These are phyloP conservation scores for Drosophila ohnishii DNA, from an alignment of 1,140 invertebrate genomes.

Conservation along the genomic window DNA sequence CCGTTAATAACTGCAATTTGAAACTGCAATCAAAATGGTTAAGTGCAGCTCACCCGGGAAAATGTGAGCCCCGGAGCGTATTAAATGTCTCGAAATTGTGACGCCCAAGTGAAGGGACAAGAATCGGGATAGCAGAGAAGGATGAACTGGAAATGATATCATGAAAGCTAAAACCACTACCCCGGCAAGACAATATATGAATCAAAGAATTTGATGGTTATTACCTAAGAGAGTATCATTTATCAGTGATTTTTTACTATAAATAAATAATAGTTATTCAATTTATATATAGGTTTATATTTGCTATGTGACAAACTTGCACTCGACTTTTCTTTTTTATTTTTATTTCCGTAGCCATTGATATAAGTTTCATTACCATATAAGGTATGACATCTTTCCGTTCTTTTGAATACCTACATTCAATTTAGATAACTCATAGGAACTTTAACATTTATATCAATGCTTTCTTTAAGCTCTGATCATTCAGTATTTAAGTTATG, in stretches of 20 bases:
- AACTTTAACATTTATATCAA: background rate
- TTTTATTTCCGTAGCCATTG: too few species aligned
- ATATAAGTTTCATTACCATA: too few species aligned
- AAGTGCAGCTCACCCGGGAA: conserved; percentile 36
- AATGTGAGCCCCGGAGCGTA: conserved; percentile 27
- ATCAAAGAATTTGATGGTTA: background rate
- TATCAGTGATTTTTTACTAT: too few species aligned
- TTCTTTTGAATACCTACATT: too few species aligned
- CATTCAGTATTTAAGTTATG: background rate
- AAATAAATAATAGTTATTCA: too few species aligned
- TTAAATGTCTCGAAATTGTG: conserved; percentile 55
- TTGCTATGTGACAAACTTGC: too few species aligned
- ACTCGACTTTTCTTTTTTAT: too few species aligned
- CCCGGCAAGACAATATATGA: background rate
- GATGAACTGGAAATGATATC: conserved; percentile 7
- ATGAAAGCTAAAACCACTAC: conserved; percentile 4
- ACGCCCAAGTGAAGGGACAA: conserved; percentile 28
- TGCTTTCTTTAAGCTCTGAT: background rate
- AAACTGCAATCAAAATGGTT: conserved; percentile 66
- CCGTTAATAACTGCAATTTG: conserved; percentile 69
- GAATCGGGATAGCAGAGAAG: background rate
- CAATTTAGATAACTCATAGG: too few species aligned
- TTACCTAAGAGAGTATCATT: too few species aligned
- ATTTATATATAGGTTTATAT: too few species aligned
- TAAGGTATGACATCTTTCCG: too few species aligned